These are phyloP conservation scores for Drosophila lowei DNA, from an alignment of 1,140 invertebrate species.

Conservation along the genomic window DNA sequence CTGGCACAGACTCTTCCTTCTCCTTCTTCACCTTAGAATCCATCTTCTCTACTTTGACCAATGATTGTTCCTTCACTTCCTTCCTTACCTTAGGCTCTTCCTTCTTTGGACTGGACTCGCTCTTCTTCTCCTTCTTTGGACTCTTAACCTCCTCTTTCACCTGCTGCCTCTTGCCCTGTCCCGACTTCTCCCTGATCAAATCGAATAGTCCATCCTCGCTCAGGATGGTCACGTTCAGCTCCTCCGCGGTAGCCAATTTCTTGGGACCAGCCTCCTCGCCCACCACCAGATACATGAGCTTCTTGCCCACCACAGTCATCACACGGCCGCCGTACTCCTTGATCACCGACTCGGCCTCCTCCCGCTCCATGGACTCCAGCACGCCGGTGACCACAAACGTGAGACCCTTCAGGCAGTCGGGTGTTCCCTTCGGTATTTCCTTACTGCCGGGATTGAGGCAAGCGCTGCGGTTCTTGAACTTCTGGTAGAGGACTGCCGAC, in stretches of 20 bases:
- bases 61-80: slow-evolving; percentile 8
- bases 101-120: slow-evolving; percentile 22
- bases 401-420: slow-evolving; percentile 89
- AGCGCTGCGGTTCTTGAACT: slow-evolving; percentile 89
- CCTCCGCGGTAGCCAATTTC: slow-evolving; percentile 91
- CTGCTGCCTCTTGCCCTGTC: slow-evolving; percentile 17
- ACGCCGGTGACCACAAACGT: slow-evolving; percentile 95
- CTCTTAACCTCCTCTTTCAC: slow-evolving; percentile 29
- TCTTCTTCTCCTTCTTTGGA: slow-evolving; percentile 42
- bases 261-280: slow-evolving; percentile 93
- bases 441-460: slow-evolving; percentile 92
- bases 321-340: slow-evolving; percentile 92
- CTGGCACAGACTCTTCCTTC: slow-evolving; percentile 1
- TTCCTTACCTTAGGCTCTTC: slow-evolving; percentile 26
- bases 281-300: slow-evolving; percentile 91
- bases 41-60: slow-evolving; percentile 15
- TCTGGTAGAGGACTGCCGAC: slow-evolving; percentile 86
- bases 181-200: slow-evolving; percentile 87
- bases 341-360: slow-evolving; percentile 90
- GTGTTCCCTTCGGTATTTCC: slow-evolving; percentile 91
- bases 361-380: slow-evolving; percentile 93
- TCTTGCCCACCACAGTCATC: slow-evolving; percentile 89
- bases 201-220: slow-evolving; percentile 93
- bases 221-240: slow-evolving; percentile 88
- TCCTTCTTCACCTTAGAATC: slow-evolving; percentile 16